Percentiles rank a stretch among this genome's conserved stretches.
These are phyloP conservation scores for Epinotia bilunana DNA, from an alignment of 2,888 invertebrate species.

Conservation along the genomic window DNA sequence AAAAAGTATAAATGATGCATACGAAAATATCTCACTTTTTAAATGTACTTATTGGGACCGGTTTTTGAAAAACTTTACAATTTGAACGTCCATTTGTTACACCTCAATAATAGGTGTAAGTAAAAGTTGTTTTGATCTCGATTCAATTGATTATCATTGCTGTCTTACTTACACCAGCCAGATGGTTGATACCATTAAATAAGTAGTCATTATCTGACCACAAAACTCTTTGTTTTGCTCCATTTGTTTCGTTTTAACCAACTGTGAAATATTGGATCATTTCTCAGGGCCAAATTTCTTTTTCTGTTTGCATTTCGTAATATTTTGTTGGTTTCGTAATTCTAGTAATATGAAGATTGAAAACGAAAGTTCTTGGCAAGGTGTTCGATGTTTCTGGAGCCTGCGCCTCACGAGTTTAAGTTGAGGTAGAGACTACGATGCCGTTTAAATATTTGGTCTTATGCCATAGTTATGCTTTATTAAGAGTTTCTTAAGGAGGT, in stretches of 20 bases:
- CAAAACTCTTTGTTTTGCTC: slow-evolving; percentile 55
- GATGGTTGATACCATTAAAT: slow-evolving; percentile 15
- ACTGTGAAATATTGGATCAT: slow-evolving; percentile 55
- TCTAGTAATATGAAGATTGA: slow-evolving; percentile 37
- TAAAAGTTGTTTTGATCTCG: slow-evolving; percentile 44
- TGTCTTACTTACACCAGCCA: slow-evolving; percentile 29
- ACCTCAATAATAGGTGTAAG: slow-evolving; percentile 25
- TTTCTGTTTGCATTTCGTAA: slow-evolving; percentile 45
- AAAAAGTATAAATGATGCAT: too few relatives aligned
- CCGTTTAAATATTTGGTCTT: neutral
- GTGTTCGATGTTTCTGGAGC: slow-evolving; percentile 15
- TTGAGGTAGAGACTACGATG: slow-evolving; percentile 3
- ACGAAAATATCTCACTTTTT: neutral
- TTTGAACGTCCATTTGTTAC: slow-evolving; percentile 22
- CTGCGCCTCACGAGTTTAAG: slow-evolving; percentile 32
- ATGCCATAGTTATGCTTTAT: neutral
- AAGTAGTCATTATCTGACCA: slow-evolving; percentile 43
- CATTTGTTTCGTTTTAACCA: slow-evolving; percentile 54
- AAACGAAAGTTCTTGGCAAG: slow-evolving; percentile 43
- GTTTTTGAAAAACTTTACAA: slow-evolving; percentile 12
- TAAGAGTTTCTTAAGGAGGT: neutral
- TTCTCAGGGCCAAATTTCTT: slow-evolving; percentile 51
- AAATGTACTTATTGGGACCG: slow-evolving; percentile 13
- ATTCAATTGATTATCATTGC: slow-evolving; percentile 34
- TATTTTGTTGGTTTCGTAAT: slow-evolving; percentile 39